Conservation (phyloP, 2,888 invertebrate genomes). For the Choristoneura rosaceana region DNA sequence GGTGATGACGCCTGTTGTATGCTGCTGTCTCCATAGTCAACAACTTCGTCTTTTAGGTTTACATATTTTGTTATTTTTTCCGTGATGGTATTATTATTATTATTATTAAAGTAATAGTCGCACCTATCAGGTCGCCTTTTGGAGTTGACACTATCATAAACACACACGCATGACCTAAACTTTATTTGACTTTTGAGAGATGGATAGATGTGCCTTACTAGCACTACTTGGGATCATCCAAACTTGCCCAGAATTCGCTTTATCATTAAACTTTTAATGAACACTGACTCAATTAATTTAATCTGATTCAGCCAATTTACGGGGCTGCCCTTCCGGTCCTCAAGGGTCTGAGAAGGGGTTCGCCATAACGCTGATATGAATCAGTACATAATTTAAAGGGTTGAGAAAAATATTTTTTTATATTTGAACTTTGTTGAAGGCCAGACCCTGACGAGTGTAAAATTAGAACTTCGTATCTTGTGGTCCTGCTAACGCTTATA, state of each 20-base stretch:
- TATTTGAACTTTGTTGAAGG: background rate
- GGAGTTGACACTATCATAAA: too few species aligned
- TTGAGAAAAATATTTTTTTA: background rate
- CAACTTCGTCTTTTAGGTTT: too few species aligned
- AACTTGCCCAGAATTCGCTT: background rate
- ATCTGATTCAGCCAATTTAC: slow-evolving; percentile 15
- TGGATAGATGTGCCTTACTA: background rate
- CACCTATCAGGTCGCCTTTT: too few species aligned
- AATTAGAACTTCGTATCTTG: too few species aligned
- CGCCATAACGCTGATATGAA: background rate
- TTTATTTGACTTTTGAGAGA: background rate
- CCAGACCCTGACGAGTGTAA: too few species aligned
- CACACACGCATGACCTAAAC: background rate
- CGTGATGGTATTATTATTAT: too few species aligned
- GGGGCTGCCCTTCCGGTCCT: background rate
- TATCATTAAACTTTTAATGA: slow-evolving; percentile 27
- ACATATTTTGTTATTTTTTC: too few species aligned
- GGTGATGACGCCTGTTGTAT: too few species aligned
- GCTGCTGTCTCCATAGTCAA: too few species aligned
- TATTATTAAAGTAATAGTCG: too few species aligned
- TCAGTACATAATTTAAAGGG: background rate
- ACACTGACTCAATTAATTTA: slow-evolving; percentile 23
- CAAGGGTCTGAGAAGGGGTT: background rate
- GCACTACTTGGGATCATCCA: background rate
- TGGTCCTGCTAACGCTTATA: too few species aligned